Evolutionary conservation across 2,797 vertebrate genomes (phyloP).

Genomic region (Sebastes paucispinis): DNA sequence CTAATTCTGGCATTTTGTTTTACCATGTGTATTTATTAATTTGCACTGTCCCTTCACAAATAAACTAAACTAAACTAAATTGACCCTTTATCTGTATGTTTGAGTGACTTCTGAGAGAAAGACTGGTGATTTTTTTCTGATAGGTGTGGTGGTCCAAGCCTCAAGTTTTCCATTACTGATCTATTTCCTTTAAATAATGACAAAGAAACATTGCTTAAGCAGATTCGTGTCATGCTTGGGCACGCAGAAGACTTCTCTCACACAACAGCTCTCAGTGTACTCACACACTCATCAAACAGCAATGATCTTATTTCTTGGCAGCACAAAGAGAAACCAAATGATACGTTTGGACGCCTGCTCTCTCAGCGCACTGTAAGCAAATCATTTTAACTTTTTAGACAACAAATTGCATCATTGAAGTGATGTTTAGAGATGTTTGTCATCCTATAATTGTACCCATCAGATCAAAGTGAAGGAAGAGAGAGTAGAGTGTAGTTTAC

Average conservation of each 20-base stretch:
- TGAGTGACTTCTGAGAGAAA: background rate
- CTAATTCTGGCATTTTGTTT: too few species aligned
- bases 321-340: slow-evolving; percentile 33
- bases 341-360: slow-evolving; percentile 15
- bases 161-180: slow-evolving; percentile 52
- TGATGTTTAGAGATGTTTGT: slow-evolving; percentile 3
- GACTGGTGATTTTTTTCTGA: background rate
- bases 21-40: too few species aligned
- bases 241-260: background rate
- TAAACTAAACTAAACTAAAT: too few species aligned
- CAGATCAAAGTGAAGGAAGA: background rate
- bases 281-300: slow-evolving; percentile 39
- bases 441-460: background rate
- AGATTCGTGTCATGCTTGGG: slow-evolving; percentile 29
- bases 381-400: slow-evolving; percentile 21
- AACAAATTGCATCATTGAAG: background rate
- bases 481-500: background rate
- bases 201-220: slow-evolving; percentile 14
- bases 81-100: background rate
- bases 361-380: slow-evolving; percentile 19
- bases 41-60: too few species aligned
- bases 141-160: background rate
- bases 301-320: slow-evolving; percentile 48
- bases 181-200: slow-evolving; percentile 29
- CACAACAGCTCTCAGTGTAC: slow-evolving; percentile 14